A percentile compares a stretch with the other conserved stretches of the same genome.
Evolutionary conservation across 2,113 vertebrate genomes (phyloP).

Genomic region (Plecturocebus donacophilus): DNA sequence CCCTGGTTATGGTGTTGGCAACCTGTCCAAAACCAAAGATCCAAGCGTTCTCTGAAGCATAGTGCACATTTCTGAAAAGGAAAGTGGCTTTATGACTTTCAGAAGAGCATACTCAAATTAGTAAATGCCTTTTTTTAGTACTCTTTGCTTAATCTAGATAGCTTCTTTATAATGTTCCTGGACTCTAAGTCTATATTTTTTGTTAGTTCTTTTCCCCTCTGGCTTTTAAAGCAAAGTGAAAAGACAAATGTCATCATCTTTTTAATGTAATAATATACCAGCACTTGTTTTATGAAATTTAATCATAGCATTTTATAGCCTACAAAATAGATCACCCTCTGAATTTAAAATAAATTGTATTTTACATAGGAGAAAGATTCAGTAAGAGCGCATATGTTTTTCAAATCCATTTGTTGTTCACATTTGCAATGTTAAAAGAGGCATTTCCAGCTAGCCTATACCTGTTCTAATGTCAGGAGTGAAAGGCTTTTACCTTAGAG

Average conservation of each 20-base stretch:
- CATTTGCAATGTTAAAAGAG: slow-evolving; percentile 37
- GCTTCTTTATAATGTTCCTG: slow-evolving; percentile 8
- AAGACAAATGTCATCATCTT: slow-evolving; percentile 22
- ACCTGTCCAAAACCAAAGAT: background rate
- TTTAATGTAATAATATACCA: slow-evolving; percentile 28
- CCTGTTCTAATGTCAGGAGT: slow-evolving; percentile 51
- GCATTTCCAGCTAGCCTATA: slow-evolving; percentile 20
- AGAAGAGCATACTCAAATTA: background rate
- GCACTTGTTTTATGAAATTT: slow-evolving; percentile 41
- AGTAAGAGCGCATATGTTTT: background rate
- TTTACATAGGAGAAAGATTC: slow-evolving; percentile 41
- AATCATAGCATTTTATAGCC: slow-evolving; percentile 19
- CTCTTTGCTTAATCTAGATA: background rate
- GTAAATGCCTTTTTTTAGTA: background rate
- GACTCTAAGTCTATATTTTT: background rate
- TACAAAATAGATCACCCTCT: slow-evolving; percentile 42
- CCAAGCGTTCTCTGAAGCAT: background rate
- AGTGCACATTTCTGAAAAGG: background rate
- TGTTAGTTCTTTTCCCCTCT: background rate
- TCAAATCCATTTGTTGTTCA: slow-evolving; percentile 27
- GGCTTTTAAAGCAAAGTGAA: slow-evolving; percentile 35
- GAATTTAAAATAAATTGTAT: slow-evolving; percentile 48
- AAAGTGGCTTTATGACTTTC: background rate
- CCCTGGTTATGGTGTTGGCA: background rate
- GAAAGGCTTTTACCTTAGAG: slow-evolving; percentile 38